Percentiles rank a stretch among this genome's conserved stretches.
Evolutionary conservation across 2,888 invertebrate species (phyloP).

Genomic region (Rhimphoctona megacephalus): DNA sequence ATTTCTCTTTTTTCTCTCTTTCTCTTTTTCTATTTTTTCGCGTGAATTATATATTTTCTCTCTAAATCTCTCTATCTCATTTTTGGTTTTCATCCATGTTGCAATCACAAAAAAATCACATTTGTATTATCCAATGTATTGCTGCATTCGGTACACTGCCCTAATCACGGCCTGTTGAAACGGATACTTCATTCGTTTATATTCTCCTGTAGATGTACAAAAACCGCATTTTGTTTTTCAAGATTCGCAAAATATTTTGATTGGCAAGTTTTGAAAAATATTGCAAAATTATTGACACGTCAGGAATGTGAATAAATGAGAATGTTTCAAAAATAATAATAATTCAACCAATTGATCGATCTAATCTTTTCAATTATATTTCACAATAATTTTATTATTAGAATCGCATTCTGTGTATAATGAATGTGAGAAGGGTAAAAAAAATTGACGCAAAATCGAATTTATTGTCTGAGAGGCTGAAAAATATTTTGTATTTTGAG

Average conservation of each 20-base stretch:
- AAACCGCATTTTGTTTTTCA: no score
- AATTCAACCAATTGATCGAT: no score
- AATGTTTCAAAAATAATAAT: no score
- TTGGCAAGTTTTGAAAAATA: no score
- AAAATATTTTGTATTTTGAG: background rate
- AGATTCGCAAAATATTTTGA: no score
- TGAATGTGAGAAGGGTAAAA: background rate
- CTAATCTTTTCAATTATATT: background rate
- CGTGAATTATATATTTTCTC: background rate
- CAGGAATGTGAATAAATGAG: no score
- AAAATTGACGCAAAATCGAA: background rate
- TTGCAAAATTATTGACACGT: no score
- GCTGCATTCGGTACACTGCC: background rate
- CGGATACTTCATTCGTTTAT: no score
- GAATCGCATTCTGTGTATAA: background rate
- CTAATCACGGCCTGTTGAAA: background rate
- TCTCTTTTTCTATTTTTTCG: background rate
- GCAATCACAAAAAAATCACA: background rate
- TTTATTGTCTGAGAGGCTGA: background rate
- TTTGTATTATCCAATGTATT: background rate
- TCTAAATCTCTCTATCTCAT: background rate
- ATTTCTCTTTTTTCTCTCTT: background rate
- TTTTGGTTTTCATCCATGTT: background rate
- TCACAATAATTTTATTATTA: background rate
- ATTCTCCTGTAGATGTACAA: no score